phyloP scores from a whole-genome alignment of 1,140 invertebrate genomes.

The Cydia fagiglandana region DNA sequence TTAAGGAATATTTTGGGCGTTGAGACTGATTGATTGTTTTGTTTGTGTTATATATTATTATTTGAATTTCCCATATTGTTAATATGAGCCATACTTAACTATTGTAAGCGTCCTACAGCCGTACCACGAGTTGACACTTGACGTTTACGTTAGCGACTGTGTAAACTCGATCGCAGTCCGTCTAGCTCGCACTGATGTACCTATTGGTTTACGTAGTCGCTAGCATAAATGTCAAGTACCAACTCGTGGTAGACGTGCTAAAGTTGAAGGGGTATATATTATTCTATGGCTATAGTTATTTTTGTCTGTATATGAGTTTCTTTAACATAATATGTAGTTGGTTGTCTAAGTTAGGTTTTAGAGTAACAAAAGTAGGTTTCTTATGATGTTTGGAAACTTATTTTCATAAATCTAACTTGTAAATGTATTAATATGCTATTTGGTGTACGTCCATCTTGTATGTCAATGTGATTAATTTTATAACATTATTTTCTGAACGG shows the following conservation, averaged over 20 bases:
- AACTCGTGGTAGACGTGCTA: background rate
- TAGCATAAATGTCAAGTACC: too few species aligned
- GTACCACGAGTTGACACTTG: too few species aligned
- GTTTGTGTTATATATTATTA: slow-evolving; percentile 75
- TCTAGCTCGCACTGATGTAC: too few species aligned
- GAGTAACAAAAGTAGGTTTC: slow-evolving; percentile 58
- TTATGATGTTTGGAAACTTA: slow-evolving; percentile 56
- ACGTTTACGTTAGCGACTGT: too few species aligned
- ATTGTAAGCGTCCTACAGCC: slow-evolving; percentile 37
- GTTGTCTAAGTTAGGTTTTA: slow-evolving; percentile 69
- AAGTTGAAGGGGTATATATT: slow-evolving; percentile 44
- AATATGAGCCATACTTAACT: slow-evolving; percentile 63
- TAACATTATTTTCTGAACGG: slow-evolving; percentile 72
- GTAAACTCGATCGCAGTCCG: too few species aligned
- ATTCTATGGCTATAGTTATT: slow-evolving; percentile 58
- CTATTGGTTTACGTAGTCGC: too few species aligned
- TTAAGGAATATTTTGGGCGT: slow-evolving; percentile 73
- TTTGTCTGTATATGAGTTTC: slow-evolving; percentile 75
- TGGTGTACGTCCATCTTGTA: slow-evolving; percentile 77
- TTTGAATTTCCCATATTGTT: slow-evolving; percentile 69
- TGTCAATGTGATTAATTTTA: slow-evolving; percentile 76
- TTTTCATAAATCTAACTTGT: slow-evolving; percentile 70
- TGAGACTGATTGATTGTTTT: slow-evolving; percentile 79
- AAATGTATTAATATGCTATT: slow-evolving; percentile 72
- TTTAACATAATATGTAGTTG: slow-evolving; percentile 67